Percentiles rank a stretch among this genome's conserved stretches.
Evolutionary conservation across 1,140 invertebrate species (phyloP).

Genomic region (Cydia pomonella): DNA sequence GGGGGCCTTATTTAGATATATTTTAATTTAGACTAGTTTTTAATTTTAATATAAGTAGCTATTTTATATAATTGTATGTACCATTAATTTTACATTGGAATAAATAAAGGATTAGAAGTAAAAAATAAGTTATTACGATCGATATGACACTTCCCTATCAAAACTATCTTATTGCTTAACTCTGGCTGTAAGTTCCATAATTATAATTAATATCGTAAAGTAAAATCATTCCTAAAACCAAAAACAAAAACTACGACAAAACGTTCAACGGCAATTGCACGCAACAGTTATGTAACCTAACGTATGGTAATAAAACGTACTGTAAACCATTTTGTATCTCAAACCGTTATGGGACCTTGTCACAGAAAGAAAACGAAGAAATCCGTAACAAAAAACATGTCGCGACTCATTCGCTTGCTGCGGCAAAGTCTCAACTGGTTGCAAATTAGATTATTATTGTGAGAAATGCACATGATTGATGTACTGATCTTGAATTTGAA

Average conservation of each 20-base stretch:
- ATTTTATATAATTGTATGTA: too few species aligned
- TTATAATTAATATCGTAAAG: not conserved
- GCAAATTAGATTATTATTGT: not conserved
- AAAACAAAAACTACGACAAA: not conserved
- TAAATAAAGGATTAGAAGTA: too few species aligned
- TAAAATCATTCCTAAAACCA: not conserved
- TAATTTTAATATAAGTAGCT: too few species aligned
- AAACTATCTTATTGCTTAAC: too few species aligned
- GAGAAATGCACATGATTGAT: constrained; percentile 38
- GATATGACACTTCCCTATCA: too few species aligned
- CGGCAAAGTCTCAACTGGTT: not conserved
- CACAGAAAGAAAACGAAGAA: not conserved
- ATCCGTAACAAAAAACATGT: too few species aligned
- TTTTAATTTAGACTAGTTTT: too few species aligned
- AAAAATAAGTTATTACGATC: too few species aligned
- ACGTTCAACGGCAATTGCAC: not conserved
- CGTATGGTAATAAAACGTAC: not conserved
- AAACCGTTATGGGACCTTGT: not conserved
- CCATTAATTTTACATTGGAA: too few species aligned
- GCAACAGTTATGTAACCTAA: not conserved
- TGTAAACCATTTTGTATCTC: not conserved
- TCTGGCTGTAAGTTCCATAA: too few species aligned
- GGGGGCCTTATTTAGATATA: too few species aligned
- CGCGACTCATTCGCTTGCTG: not conserved
- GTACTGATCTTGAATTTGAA: constrained; percentile 36